phyloP scores from a whole-genome alignment of 2,888 invertebrate species.

The Osmoderma eremita region DNA sequence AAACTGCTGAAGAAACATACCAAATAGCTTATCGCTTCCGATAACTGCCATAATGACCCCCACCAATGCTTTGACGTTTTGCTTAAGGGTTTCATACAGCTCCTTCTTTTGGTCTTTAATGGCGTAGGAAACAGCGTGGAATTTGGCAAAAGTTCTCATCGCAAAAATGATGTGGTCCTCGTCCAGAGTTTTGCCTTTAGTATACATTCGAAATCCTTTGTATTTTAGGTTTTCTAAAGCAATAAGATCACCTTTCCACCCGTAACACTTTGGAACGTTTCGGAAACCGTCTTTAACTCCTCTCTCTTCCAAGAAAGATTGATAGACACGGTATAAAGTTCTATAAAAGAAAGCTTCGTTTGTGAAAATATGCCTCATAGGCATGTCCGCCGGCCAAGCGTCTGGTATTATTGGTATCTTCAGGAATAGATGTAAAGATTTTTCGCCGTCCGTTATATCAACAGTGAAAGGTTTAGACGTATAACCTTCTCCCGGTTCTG shows the following conservation, averaged over 20 bases:
- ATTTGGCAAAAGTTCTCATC: conserved; percentile 62
- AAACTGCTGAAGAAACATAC: background rate
- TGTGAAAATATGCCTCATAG: conserved; percentile 6
- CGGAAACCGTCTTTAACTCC: conserved; percentile 21
- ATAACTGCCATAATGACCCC: background rate
- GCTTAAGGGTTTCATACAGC: conserved; percentile 60
- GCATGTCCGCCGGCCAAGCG: background rate
- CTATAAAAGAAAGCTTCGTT: conserved; percentile 27
- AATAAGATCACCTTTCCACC: conserved; percentile 55
- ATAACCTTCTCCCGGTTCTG: conserved; percentile 37
- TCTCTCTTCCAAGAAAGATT: conserved; percentile 20
- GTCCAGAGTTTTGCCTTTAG: conserved; percentile 58
- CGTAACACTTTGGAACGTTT: conserved; percentile 37
- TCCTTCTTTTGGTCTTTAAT: conserved; percentile 68
- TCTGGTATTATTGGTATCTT: conserved; percentile 18
- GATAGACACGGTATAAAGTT: conserved; percentile 16
- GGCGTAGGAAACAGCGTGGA: conserved; percentile 70
- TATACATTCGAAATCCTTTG: conserved; percentile 56
- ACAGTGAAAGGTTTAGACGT: conserved; percentile 23
- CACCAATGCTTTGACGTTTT: conserved; percentile 7
- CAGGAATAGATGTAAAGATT: conserved; percentile 29
- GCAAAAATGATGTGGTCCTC: conserved; percentile 60
- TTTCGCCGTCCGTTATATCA: conserved; percentile 2
- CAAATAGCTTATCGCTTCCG: background rate
- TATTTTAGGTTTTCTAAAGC: conserved; percentile 60